phyloP scores from a whole-genome alignment of 2,113 vertebrate species.

The Centropus unirufus region DNA sequence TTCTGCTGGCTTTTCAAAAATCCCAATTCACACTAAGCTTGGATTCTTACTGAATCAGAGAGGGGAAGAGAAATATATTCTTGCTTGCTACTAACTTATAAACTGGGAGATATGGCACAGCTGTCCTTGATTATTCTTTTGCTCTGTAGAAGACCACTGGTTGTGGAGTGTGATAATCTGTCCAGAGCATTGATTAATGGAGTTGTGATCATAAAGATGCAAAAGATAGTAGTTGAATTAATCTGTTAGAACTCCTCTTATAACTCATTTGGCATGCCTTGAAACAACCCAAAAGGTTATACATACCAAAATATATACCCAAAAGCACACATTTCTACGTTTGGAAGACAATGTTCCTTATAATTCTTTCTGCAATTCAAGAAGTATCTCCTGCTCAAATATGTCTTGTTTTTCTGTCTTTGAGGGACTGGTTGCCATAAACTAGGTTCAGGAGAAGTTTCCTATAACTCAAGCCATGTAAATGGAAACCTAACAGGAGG shows the following conservation, averaged over 20 bases:
- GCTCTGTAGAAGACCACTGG: not conserved
- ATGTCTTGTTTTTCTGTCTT: not conserved
- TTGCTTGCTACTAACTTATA: not conserved
- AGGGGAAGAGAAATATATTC: not conserved
- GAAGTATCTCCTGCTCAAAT: not conserved
- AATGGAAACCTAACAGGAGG: not conserved
- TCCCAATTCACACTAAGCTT: not conserved
- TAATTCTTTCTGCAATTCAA: not conserved
- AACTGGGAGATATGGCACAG: not conserved
- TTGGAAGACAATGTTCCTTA: not conserved
- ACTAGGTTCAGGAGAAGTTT: not conserved
- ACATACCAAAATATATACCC: no score
- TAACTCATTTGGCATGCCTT: not conserved
- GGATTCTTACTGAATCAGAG: not conserved
- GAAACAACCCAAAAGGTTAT: not conserved
- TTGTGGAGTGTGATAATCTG: not conserved
- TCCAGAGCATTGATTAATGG: not conserved
- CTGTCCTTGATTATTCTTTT: not conserved
- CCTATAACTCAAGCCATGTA: not conserved
- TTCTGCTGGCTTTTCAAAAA: not conserved
- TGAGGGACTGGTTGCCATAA: not conserved
- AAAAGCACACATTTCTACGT: not conserved
- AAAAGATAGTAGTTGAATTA: not conserved
- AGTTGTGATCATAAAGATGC: not conserved
- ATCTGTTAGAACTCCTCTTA: not conserved